Conservation (phyloP, 2,113 vertebrate species). For the Zapus hudsonius region DNA sequence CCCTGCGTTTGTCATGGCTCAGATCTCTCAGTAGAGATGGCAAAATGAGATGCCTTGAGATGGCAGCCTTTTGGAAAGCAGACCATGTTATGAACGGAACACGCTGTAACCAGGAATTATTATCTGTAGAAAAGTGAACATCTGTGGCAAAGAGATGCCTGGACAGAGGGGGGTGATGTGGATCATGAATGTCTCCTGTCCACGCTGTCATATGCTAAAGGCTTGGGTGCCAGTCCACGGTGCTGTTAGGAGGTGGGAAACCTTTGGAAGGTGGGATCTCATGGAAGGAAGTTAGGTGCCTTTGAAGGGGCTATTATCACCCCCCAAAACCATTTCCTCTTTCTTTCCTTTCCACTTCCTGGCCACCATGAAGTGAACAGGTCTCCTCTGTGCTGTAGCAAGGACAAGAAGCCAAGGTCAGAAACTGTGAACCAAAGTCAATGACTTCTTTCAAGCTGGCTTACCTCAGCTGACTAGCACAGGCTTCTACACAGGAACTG, state of each 20-base stretch:
- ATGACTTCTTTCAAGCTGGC: not conserved
- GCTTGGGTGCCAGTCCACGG: not conserved
- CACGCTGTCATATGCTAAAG: not conserved
- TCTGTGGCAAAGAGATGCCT: not conserved
- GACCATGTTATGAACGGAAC: slow-evolving; percentile 23
- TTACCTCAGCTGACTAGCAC: not conserved
- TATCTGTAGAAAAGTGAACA: not conserved
- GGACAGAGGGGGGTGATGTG: not conserved
- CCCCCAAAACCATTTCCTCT: too few species aligned
- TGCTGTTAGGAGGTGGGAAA: not conserved
- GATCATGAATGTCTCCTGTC: not conserved
- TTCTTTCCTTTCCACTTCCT: not conserved
- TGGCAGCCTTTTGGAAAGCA: slow-evolving; percentile 26
- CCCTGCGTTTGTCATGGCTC: not conserved
- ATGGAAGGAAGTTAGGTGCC: not conserved
- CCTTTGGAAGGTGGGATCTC: too few species aligned
- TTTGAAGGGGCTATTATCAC: not conserved
- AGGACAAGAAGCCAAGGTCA: not conserved
- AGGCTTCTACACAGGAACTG: not conserved
- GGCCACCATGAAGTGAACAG: not conserved
- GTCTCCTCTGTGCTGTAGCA: not conserved
- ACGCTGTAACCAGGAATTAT: not conserved
- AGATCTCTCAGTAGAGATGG: not conserved
- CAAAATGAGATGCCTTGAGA: slow-evolving; percentile 40
- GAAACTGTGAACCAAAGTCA: not conserved